Conservation (phyloP, 2,888 invertebrate species). For the Eurytoma californica region DNA sequence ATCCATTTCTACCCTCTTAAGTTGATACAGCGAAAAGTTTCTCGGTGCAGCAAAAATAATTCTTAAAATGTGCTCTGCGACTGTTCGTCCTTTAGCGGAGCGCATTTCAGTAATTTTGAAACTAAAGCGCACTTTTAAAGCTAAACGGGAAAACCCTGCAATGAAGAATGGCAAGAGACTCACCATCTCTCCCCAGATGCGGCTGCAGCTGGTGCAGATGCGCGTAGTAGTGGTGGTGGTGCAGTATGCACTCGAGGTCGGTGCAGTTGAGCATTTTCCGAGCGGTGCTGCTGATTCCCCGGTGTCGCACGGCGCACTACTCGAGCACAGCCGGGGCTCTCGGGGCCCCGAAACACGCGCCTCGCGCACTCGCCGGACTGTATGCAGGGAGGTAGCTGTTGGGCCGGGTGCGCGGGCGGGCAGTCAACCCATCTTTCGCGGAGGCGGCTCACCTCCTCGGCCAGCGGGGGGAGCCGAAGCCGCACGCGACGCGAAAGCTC, state of each 20-base stretch:
- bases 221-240: slow-evolving; percentile 85
- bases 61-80: too few relatives aligned
- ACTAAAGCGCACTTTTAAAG: too few relatives aligned
- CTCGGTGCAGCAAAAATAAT: too few relatives aligned
- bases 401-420: neutral
- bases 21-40: too few relatives aligned
- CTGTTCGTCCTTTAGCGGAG: too few relatives aligned
- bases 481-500: neutral
- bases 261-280: slow-evolving; percentile 83
- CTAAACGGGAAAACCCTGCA: neutral
- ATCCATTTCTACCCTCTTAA: too few relatives aligned
- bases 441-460: neutral
- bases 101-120: too few relatives aligned
- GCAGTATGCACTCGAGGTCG: slow-evolving; percentile 86
- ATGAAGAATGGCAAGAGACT: slow-evolving; percentile 44
- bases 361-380: neutral
- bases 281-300: neutral
- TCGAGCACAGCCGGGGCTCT: too few relatives aligned
- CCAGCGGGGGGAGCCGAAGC: neutral
- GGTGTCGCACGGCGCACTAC: neutral
- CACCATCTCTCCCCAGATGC: slow-evolving; percentile 79
- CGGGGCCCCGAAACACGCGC: neutral
- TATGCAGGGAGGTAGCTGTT: neutral
- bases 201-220: slow-evolving; percentile 83
- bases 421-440: neutral